phyloP scores from a whole-genome alignment of 2,797 vertebrate species.

The Podarcis siculus region DNA sequence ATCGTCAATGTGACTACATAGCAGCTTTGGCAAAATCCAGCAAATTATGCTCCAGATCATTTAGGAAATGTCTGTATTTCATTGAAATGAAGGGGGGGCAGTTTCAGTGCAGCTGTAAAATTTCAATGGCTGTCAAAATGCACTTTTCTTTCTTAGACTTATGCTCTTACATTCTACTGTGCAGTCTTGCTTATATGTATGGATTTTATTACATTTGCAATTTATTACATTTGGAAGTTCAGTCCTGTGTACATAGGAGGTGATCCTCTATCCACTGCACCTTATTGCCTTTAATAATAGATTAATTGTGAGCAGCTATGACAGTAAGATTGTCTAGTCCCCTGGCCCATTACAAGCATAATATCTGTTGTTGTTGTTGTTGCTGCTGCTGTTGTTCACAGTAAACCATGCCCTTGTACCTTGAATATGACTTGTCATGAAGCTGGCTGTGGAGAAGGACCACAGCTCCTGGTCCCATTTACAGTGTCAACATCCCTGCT shows the following conservation, averaged over 20 bases:
- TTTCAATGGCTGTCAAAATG: not conserved
- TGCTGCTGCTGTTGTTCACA: not conserved
- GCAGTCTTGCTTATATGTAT: not conserved
- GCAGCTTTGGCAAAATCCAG: conserved; percentile 27
- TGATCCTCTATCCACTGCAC: no score
- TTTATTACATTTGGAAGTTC: not conserved
- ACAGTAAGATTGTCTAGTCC: no score
- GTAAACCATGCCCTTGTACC: not conserved
- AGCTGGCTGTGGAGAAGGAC: no score
- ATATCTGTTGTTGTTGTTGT: no score
- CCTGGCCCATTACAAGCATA: no score
- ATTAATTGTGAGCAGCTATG: not conserved
- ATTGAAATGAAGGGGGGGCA: not conserved
- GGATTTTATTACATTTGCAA: not conserved
- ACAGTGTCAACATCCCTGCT: no score
- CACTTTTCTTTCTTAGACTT: not conserved
- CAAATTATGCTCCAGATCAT: conserved; percentile 23
- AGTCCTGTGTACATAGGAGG: not conserved
- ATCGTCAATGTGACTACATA: conserved; percentile 7
- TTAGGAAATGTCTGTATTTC: not conserved
- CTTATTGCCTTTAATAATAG: not conserved
- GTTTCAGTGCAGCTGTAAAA: conserved; percentile 12
- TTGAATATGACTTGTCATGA: not conserved
- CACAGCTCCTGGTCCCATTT: no score
- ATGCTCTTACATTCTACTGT: not conserved